These are phyloP conservation scores for Eristalinus sepulchralis DNA, from an alignment of 2,888 invertebrate species.

Conservation along the genomic window DNA sequence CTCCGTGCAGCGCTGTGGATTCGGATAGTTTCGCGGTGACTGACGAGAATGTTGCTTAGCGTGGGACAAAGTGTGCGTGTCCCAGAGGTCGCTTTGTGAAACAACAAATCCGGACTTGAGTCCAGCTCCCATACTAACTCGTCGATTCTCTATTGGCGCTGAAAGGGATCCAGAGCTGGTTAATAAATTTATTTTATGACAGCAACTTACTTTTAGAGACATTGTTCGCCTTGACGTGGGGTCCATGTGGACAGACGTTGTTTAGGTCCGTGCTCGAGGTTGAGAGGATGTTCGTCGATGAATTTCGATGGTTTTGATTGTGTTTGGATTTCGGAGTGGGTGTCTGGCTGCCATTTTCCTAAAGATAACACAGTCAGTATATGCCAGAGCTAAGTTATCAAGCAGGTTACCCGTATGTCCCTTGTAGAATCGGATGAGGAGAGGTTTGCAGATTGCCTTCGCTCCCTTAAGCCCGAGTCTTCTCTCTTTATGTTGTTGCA, in stretches of 20 bases:
- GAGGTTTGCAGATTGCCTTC: constrained; percentile 76
- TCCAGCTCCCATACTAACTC: constrained; percentile 79
- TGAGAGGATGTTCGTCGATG: constrained; percentile 78
- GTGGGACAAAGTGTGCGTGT: constrained; percentile 84
- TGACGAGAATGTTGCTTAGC: constrained; percentile 80
- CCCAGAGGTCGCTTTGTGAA: constrained; percentile 86
- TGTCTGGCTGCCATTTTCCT: constrained; percentile 78
- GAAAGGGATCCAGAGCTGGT: constrained; percentile 10
- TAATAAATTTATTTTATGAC: background rate
- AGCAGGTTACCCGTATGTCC: constrained; percentile 69
- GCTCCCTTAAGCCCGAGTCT: constrained; percentile 75
- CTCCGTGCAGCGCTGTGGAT: constrained; percentile 79
- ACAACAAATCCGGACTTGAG: constrained; percentile 84
- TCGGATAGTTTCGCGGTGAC: constrained; percentile 80
- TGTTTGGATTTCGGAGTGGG: constrained; percentile 77
- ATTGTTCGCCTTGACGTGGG: constrained; percentile 77
- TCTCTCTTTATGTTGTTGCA: constrained; percentile 75
- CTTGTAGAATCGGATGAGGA: constrained; percentile 68
- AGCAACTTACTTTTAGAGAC: constrained; percentile 76
- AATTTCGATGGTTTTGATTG: constrained; percentile 78
- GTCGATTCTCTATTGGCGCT: constrained; percentile 78
- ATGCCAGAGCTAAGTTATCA: background rate
- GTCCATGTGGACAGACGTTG: constrained; percentile 78
- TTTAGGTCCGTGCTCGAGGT: constrained; percentile 80
- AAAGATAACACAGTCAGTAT: background rate